phyloP scores from a whole-genome alignment of 1,140 invertebrate species.

The Aphelenchoides fujianensis region DNA sequence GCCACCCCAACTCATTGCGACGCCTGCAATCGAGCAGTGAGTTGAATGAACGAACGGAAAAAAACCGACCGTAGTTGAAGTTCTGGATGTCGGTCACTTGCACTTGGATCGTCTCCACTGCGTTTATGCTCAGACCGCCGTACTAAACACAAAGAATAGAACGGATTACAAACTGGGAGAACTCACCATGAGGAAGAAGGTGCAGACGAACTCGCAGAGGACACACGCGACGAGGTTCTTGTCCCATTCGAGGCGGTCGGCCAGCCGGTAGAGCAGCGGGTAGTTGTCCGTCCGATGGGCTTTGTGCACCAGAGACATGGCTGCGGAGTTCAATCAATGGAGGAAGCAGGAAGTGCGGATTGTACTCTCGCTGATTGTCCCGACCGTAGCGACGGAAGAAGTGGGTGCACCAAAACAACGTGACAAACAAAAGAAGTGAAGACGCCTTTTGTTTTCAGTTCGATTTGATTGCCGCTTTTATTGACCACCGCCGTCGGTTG shows the following conservation, averaged over 20 bases:
- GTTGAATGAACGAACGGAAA: no score
- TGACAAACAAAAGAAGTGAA: no score
- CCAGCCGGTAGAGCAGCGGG: conserved; percentile 1
- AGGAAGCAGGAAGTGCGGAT: background rate
- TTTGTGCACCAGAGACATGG: conserved; percentile 8
- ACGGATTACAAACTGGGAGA: conserved; percentile 28
- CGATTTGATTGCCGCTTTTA: background rate
- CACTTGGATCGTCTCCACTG: conserved; percentile 27
- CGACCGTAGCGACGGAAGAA: background rate
- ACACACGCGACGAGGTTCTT: conserved; percentile 33
- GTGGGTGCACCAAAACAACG: background rate
- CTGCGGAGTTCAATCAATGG: background rate
- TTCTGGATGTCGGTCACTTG: conserved; percentile 18
- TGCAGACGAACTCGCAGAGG: conserved; percentile 65
- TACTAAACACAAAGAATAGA: conserved; percentile 20
- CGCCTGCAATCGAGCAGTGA: no score
- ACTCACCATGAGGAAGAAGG: conserved; percentile 65
- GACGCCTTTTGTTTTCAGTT: background rate
- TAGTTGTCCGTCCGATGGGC: background rate
- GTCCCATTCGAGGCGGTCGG: conserved; percentile 1
- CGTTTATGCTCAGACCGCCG: conserved; percentile 26
- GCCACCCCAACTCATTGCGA: conserved; percentile 38
- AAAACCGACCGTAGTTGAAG: conserved; percentile 7
- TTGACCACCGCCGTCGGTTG: background rate
- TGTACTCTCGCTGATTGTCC: background rate